phyloP scores from a whole-genome alignment of 2,797 vertebrate genomes.

The Natrix natrix region DNA sequence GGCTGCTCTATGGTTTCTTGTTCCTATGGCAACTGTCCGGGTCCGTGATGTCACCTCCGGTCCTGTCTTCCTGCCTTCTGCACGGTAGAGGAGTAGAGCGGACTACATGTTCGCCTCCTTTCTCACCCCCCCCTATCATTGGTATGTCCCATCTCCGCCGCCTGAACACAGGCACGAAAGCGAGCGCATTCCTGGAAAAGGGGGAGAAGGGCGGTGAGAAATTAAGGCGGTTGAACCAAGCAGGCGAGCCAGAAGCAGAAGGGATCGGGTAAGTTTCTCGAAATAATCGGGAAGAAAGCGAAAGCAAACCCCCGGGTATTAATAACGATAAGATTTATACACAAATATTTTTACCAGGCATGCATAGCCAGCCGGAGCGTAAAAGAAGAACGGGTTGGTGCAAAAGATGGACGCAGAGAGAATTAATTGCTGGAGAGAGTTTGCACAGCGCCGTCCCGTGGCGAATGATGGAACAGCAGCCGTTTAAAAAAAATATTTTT shows the following conservation, averaged over 20 bases:
- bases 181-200: neutral
- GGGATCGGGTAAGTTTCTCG: neutral
- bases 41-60: neutral
- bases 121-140: neutral
- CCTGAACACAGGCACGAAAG: neutral
- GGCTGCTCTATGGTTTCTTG: neutral
- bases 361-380: neutral
- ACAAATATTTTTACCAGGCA: neutral
- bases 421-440: too few species aligned
- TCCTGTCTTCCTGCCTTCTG: rapidly evolving
- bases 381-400: too few species aligned
- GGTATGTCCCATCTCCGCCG: neutral
- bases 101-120: neutral
- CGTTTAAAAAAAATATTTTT: too few species aligned
- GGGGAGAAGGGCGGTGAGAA: neutral
- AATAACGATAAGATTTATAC: neutral
- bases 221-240: neutral
- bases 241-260: neutral
- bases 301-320: neutral
- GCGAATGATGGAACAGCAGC: too few species aligned
- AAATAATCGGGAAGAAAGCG: neutral
- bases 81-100: rapidly evolving
- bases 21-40: neutral
- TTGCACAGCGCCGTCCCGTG: too few species aligned
- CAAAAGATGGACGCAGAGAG: too few species aligned